Conservation (phyloP, 2,888 invertebrate genomes). For the Anthophora plumipes region DNA sequence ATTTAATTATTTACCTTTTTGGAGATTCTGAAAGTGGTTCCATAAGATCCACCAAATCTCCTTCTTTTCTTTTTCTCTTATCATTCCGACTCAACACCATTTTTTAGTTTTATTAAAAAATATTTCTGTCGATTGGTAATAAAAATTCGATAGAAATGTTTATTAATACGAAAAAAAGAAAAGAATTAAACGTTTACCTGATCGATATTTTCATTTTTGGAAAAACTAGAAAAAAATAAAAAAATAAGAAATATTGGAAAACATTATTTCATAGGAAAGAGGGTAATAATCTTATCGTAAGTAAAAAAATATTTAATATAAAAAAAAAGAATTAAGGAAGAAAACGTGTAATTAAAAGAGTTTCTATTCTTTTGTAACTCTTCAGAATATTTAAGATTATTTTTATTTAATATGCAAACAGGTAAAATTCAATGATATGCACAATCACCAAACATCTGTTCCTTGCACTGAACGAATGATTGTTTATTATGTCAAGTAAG, state of each 20-base stretch:
- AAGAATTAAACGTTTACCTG: conserved; percentile 32
- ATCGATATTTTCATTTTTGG: conserved; percentile 39
- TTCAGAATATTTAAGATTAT: not conserved
- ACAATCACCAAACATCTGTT: conserved; percentile 30
- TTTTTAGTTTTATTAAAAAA: conserved; percentile 62
- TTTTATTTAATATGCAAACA: conserved; percentile 7
- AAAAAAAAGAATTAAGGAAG: conserved; percentile 11
- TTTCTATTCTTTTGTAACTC: not conserved
- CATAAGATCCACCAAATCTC: conserved; percentile 83
- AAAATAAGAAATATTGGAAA: conserved; percentile 9
- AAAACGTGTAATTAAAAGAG: conserved; percentile 14
- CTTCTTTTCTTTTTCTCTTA: conserved; percentile 83
- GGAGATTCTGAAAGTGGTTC: conserved; percentile 81
- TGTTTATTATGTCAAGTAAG: conserved; percentile 68
- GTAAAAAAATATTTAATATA: conserved; percentile 20
- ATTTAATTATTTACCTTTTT: conserved; percentile 76
- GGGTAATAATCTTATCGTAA: not conserved
- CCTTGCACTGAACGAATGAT: conserved; percentile 37
- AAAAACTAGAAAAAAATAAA: conserved; percentile 4
- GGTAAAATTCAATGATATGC: conserved; percentile 13
- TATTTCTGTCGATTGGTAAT: conserved; percentile 13
- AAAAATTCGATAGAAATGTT: conserved; percentile 9
- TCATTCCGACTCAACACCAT: conserved; percentile 83
- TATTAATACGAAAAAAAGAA: not conserved
- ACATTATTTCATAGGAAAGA: not conserved